Percentiles rank a stretch among this genome's conserved stretches.
Evolutionary conservation across 53 echinoderm and acorn worm genomes (phyloP).

Genomic region (Zoroaster sp.): DNA sequence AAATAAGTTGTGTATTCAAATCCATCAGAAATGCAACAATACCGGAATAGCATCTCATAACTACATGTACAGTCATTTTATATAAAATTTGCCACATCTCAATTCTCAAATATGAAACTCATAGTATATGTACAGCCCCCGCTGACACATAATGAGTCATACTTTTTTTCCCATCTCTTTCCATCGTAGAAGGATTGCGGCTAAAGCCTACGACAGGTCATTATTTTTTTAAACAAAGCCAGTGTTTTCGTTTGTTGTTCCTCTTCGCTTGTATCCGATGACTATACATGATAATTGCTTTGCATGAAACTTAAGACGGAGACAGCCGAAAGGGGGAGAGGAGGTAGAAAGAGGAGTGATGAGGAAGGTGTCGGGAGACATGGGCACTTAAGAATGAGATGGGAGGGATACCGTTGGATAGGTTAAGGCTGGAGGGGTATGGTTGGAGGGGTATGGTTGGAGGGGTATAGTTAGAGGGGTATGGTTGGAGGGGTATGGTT

Average conservation of each 20-base stretch:
- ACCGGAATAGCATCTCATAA: no score
- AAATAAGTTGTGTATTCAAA: no score
- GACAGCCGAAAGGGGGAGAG: not conserved
- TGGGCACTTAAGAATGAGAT: not conserved
- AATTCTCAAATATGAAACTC: not conserved
- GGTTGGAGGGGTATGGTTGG: no score
- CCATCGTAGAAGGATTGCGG: not conserved
- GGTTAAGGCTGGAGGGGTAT: no score
- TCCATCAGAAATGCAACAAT: no score
- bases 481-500: no score
- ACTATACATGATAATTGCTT: not conserved
- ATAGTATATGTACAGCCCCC: not conserved
- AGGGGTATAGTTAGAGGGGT: no score
- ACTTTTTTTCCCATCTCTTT: not conserved
- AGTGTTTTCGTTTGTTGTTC: not conserved
- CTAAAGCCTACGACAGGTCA: not conserved
- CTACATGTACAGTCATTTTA: no score
- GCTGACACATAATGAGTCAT: not conserved
- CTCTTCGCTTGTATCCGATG: not conserved
- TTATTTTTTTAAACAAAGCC: not conserved
- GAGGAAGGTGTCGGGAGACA: not conserved
- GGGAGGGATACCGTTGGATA: not conserved
- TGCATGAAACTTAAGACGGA: not conserved
- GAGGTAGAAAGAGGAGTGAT: not conserved
- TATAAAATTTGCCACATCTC: not conserved